These are phyloP conservation scores for Drosophila nigricruria DNA, from an alignment of 2,888 invertebrate species.

Conservation along the genomic window DNA sequence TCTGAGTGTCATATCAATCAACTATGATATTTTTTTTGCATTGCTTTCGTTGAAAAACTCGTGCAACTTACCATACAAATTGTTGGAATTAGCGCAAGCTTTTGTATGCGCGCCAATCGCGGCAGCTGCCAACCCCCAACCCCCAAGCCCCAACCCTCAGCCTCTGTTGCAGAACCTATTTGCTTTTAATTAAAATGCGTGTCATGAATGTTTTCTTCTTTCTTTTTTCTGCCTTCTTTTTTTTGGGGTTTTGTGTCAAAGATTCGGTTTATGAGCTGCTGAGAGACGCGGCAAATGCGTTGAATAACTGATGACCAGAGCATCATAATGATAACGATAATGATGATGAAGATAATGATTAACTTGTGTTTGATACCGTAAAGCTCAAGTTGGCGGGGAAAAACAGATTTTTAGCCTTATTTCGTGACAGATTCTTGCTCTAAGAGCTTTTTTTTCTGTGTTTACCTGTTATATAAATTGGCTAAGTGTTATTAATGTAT, in stretches of 20 bases:
- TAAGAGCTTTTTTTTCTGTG: slow-evolving; percentile 1
- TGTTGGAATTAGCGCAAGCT: slow-evolving; percentile 65
- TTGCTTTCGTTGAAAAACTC: slow-evolving; percentile 23
- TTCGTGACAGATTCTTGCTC: slow-evolving; percentile 2
- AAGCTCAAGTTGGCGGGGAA: slow-evolving; percentile 24
- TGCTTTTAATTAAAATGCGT: slow-evolving; percentile 80
- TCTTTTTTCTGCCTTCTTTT: slow-evolving; percentile 28
- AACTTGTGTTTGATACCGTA: slow-evolving; percentile 17
- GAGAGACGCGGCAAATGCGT: slow-evolving; percentile 43
- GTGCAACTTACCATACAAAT: slow-evolving; percentile 65
- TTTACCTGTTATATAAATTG: slow-evolving; percentile 18
- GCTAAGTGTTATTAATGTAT: slow-evolving; percentile 39
- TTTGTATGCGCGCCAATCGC: slow-evolving; percentile 24
- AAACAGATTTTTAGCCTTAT: slow-evolving; percentile 26
- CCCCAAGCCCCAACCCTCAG: background rate
- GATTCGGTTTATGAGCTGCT: slow-evolving; percentile 65
- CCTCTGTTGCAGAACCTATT: slow-evolving; percentile 56
- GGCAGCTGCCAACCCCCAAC: background rate
- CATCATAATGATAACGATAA: slow-evolving; percentile 30
- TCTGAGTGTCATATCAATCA: background rate
- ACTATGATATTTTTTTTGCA: slow-evolving; percentile 11
- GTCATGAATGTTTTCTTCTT: slow-evolving; percentile 62
- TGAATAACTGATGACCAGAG: slow-evolving; percentile 65
- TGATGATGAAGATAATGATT: slow-evolving; percentile 34
- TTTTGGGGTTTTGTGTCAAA: slow-evolving; percentile 41